Percentiles rank a stretch among this genome's conserved stretches.
phyloP scores from a whole-genome alignment of 2,113 vertebrate species.

The Rhombomys opimus region DNA sequence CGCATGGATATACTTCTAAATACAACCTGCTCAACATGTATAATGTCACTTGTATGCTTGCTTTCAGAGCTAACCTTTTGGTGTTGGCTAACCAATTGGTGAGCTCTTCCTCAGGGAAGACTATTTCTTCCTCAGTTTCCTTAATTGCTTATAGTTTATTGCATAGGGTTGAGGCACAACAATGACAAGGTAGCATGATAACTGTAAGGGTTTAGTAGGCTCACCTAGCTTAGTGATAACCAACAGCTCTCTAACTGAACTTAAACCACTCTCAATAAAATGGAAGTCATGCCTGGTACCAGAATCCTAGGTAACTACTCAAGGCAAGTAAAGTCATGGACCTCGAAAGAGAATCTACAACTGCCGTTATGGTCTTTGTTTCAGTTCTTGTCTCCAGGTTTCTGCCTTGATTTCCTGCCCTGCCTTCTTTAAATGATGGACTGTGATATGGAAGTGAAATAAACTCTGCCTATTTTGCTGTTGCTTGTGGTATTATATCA shows the following conservation, averaged over 20 bases:
- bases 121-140: not conserved
- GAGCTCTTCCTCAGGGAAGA: not conserved
- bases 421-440: not conserved
- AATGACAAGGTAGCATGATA: not conserved
- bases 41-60: not conserved
- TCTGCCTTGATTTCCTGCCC: not conserved
- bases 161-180: not conserved
- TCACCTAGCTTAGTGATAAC: not conserved
- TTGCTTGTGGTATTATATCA: not conserved
- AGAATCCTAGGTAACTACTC: not conserved
- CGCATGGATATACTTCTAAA: not conserved
- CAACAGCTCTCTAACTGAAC: not conserved
- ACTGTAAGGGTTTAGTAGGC: not conserved
- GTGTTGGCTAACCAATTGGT: not conserved
- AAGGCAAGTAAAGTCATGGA: not conserved
- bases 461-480: not conserved
- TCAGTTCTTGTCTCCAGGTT: not conserved
- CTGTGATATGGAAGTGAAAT: not conserved
- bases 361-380: not conserved
- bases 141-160: not conserved
- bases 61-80: not conserved
- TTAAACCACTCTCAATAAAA: not conserved
- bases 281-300: not conserved
- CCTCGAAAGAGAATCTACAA: not conserved
- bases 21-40: not conserved